A percentile compares a stretch with the other conserved stretches of the same genome.
phyloP scores from a whole-genome alignment of 2,113 vertebrate genomes.

The Notothenia rossii region DNA sequence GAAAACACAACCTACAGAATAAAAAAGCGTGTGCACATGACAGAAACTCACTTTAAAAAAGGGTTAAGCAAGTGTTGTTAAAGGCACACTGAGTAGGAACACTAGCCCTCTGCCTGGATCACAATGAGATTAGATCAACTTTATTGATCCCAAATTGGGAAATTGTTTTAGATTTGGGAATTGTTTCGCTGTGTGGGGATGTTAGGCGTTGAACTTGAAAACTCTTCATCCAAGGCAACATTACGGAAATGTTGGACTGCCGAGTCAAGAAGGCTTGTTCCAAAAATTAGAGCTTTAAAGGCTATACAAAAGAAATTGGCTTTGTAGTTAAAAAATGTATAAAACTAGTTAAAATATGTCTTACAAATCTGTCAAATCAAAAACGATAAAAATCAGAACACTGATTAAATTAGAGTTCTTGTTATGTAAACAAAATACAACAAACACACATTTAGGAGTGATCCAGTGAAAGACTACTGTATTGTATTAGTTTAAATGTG shows the following conservation, averaged over 20 bases:
- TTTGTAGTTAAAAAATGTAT: neutral
- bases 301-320: no score
- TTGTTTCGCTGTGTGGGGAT: no score
- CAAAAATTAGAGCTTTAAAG: no score
- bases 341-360: neutral
- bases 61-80: neutral
- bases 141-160: no score
- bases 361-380: neutral
- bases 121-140: no score
- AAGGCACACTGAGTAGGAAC: no score
- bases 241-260: no score
- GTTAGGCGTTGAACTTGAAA: no score
- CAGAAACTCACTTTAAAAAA: neutral
- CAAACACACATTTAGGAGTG: neutral
- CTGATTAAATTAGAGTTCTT: neutral
- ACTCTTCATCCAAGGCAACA: no score
- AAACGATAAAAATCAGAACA: neutral
- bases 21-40: neutral
- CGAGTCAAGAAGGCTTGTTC: no score
- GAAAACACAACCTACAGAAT: neutral
- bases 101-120: no score
- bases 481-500: neutral
- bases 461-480: neutral
- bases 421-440: constrained; percentile 45
- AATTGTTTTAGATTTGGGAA: no score